Evolutionary conservation across 92 coral and sea anemone genomes (phyloP).

Genomic region (Siderastrea radians): DNA sequence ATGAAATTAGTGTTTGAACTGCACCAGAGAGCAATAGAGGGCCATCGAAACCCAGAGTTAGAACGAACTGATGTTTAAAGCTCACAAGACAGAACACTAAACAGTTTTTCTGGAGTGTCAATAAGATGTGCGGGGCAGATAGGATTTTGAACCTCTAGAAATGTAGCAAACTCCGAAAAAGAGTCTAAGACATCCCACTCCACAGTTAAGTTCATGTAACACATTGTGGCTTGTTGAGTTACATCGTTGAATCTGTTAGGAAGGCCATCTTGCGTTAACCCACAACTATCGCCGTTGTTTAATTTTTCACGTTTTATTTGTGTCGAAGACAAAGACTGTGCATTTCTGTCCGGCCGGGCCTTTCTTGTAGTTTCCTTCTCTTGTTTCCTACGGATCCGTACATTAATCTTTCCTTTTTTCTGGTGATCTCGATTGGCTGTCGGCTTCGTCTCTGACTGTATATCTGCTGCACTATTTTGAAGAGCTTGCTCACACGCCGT

Average conservation of each 20-base stretch:
- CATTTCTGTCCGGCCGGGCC: conserved; percentile 51
- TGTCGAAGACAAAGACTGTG: conserved; percentile 55
- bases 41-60: neutral
- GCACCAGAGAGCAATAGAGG: neutral
- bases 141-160: conserved; percentile 91
- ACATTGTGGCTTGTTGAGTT: conserved; percentile 19
- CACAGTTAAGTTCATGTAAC: conserved; percentile 58
- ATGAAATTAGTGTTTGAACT: too few species aligned
- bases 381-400: conserved; percentile 26
- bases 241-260: neutral
- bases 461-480: neutral
- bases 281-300: conserved; percentile 36
- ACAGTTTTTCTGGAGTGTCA: conserved; percentile 97
- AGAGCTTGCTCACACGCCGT: conserved; percentile 19
- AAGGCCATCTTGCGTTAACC: conserved; percentile 13
- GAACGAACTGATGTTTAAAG: conserved; percentile 12
- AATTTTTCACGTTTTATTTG: conserved; percentile 58
- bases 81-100: conserved; percentile 88
- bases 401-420: conserved; percentile 41
- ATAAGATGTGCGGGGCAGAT: conserved; percentile 97
- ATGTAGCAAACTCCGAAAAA: conserved; percentile 95
- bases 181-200: conserved; percentile 97
- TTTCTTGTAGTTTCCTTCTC: conserved; percentile 30
- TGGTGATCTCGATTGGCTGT: conserved; percentile 25
- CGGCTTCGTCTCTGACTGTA: conserved; percentile 16